These are phyloP conservation scores for Melinaea menophilus DNA, from an alignment of 2,888 invertebrate genomes.

Conservation along the genomic window DNA sequence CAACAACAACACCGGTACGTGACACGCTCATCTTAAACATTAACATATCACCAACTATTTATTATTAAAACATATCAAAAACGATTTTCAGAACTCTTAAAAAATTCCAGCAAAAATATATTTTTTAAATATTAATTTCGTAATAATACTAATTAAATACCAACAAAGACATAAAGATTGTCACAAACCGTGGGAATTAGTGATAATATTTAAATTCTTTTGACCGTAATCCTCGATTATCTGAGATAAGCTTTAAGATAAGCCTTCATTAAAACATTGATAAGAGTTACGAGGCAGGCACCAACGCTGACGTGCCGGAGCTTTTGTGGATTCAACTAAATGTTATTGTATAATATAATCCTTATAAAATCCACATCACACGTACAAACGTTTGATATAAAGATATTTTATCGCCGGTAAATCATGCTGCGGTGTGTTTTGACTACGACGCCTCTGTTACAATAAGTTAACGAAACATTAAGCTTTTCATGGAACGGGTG, in stretches of 20 bases:
- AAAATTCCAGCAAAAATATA: too few relatives aligned
- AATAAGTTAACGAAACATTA: slow-evolving; percentile 71
- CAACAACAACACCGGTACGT: slow-evolving; percentile 77
- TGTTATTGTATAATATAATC: slow-evolving; percentile 27
- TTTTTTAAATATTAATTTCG: background rate
- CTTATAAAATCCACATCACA: slow-evolving; percentile 50
- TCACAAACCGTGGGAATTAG: slow-evolving; percentile 15
- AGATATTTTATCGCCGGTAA: slow-evolving; percentile 71
- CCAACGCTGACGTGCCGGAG: slow-evolving; percentile 24
- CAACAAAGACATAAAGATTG: background rate
- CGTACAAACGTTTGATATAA: slow-evolving; percentile 71
- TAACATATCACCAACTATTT: too few relatives aligned
- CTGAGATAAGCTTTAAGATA: slow-evolving; percentile 26
- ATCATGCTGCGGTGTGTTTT: slow-evolving; percentile 75
- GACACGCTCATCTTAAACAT: too few relatives aligned
- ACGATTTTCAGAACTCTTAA: too few relatives aligned
- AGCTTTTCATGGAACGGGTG: slow-evolving; percentile 66
- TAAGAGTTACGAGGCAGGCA: slow-evolving; percentile 51
- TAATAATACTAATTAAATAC: background rate
- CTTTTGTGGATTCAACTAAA: slow-evolving; percentile 1
- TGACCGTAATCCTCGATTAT: slow-evolving; percentile 26
- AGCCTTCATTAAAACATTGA: slow-evolving; percentile 29
- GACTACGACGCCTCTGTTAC: slow-evolving; percentile 69
- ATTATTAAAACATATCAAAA: too few relatives aligned
- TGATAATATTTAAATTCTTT: slow-evolving; percentile 19